Evolutionary conservation across 1,140 invertebrate species (phyloP), one percentile per base, ranked within the genome.

Genomic region (Antheraea mylitta): DNA sequence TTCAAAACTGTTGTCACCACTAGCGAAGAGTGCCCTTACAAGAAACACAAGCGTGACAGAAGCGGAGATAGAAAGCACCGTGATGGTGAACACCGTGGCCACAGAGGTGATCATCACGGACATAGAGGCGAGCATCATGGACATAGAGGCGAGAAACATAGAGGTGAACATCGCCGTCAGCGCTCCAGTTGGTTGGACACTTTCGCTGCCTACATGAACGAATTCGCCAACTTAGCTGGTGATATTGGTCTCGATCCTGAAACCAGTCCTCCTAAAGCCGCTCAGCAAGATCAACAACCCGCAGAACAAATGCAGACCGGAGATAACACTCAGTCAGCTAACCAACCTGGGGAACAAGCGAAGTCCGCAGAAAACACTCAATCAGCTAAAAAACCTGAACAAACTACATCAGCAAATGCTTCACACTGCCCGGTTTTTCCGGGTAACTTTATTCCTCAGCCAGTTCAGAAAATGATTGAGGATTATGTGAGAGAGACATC

Each of bases 161-260:
- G 78, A 8, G 74, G 79, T 16, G 70, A 75, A 13, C 78, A 73
- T 36, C 80, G 78, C 36, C 74, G 82, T n/a, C 36, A 66, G 7
- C 78, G 78, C 6, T 67, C 68, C 53, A 85, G 83, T 68, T 93
- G 92, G 92, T 67, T 93, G 0, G 86, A 92, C 7, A 91, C 85
- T 18, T 87, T 93, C 67, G 78, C 83, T 7, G 83, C 79, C 7
- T 92, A 91, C 71, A 87, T 93, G 84, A 91, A 92, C 61, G 90
- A 92, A 66, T 92, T 92, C 70, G 85, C 90, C 11, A 91, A 93
- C 69, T 79, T 92, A 0, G 89, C 91, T 37, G 92, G 90, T 7
- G 90, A 92, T 70, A 68, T 90, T 36, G 74, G 74, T 59, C 53
- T 78, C 67, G 76, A 79, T n/a, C 63, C 68, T 58, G 66, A 74